Percentiles rank a stretch among this genome's conserved stretches.
phyloP scores from a whole-genome alignment of 2,888 invertebrate genomes.

The Amiota minor region DNA sequence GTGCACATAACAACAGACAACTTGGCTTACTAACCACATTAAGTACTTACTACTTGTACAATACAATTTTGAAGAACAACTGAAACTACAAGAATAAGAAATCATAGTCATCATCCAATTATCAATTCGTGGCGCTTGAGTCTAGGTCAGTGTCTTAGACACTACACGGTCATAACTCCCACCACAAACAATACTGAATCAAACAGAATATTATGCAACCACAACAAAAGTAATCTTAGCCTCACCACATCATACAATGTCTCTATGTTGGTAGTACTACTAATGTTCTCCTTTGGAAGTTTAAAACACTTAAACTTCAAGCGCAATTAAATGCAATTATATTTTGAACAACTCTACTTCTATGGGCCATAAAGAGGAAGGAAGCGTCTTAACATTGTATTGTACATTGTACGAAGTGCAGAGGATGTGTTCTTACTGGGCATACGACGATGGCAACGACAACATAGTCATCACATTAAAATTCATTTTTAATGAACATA shows the following conservation, averaged over 20 bases:
- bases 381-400: conserved; percentile 52
- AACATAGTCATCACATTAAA: conserved; percentile 24
- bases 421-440: conserved; percentile 5
- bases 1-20: neutral
- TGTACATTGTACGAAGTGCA: conserved; percentile 1
- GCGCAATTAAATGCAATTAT: conserved; percentile 69
- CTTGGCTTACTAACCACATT: neutral
- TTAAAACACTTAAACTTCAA: conserved; percentile 44
- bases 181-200: neutral
- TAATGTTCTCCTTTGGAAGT: neutral
- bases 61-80: neutral
- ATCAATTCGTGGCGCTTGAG: conserved; percentile 56
- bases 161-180: conserved; percentile 12
- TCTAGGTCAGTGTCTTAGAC: conserved; percentile 69
- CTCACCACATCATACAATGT: neutral
- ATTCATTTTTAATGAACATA: conserved; percentile 63
- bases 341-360: conserved; percentile 35
- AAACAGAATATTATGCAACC: conserved; percentile 9
- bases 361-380: conserved; percentile 48
- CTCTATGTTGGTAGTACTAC: too few species aligned
- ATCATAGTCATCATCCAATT: conserved; percentile 41
- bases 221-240: neutral
- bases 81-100: too few species aligned
- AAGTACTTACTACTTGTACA: neutral
- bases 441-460: neutral